Percentiles rank a stretch among this genome's conserved stretches.
Conservation (phyloP, 2,113 vertebrate species). For the Calidris pygmaea region DNA sequence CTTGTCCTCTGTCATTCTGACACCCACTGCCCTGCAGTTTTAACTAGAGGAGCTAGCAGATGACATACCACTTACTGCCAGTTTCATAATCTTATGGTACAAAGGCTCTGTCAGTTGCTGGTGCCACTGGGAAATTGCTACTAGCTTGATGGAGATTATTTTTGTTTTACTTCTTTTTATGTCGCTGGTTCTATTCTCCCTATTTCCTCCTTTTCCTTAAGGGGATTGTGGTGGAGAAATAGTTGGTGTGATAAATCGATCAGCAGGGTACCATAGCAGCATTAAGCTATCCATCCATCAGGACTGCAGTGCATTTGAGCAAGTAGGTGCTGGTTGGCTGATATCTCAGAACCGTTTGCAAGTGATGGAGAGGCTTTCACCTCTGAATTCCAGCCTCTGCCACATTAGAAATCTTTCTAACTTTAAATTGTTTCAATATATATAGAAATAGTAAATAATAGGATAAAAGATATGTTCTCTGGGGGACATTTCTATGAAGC, state of each 20-base stretch:
- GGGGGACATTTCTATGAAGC: conserved; percentile 38
- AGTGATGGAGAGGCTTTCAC: conserved; percentile 45
- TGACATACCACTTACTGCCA: background rate
- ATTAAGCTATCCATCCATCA: conserved; percentile 46
- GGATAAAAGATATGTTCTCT: conserved; percentile 56
- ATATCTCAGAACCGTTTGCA: background rate
- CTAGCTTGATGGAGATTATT: conserved; percentile 13
- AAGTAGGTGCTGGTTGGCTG: conserved; percentile 1
- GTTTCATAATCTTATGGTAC: background rate
- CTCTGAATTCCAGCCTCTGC: background rate
- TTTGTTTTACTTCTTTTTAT: conserved; percentile 54
- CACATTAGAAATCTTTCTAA: conserved; percentile 47
- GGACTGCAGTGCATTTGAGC: background rate
- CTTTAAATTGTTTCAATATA: conserved; percentile 33
- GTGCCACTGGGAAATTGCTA: conserved; percentile 19
- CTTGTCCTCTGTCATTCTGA: background rate
- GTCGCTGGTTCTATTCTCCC: background rate
- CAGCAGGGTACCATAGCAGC: conserved; percentile 39
- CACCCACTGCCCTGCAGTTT: background rate
- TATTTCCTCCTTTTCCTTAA: conserved; percentile 29
- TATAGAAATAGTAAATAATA: conserved; percentile 62
- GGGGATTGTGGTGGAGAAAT: conserved; percentile 19
- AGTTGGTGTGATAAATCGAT: conserved; percentile 29
- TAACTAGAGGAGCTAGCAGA: background rate
- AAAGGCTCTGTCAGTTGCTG: background rate